A percentile compares a stretch with the other conserved stretches of the same genome.
These are phyloP conservation scores for Drosophila sucinea DNA, from an alignment of 1,140 invertebrate species.

Conservation along the genomic window DNA sequence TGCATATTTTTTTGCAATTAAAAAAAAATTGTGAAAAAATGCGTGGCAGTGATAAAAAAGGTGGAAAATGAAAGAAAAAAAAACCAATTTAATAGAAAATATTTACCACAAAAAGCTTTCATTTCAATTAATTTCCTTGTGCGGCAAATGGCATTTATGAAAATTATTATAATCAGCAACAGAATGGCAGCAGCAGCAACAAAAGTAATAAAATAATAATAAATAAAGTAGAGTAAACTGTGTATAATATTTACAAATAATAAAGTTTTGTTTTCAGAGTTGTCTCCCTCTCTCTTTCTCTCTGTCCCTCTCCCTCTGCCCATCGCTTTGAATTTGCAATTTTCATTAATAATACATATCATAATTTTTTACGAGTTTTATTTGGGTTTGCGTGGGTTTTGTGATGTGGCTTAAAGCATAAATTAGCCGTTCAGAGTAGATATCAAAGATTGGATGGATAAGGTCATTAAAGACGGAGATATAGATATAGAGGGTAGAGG, in stretches of 20 bases:
- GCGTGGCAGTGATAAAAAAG: background rate
- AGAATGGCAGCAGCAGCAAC: constrained; percentile 23
- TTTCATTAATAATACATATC: constrained; percentile 67
- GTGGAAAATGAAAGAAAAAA: constrained; percentile 38
- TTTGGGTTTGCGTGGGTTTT: constrained; percentile 30
- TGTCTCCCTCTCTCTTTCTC: constrained; percentile 10
- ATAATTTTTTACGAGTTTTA: constrained; percentile 60
- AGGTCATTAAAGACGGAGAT: constrained; percentile 28
- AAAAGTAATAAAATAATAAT: constrained; percentile 10
- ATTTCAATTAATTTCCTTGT: constrained; percentile 34
- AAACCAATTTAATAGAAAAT: constrained; percentile 69
- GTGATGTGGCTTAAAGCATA: constrained; percentile 52
- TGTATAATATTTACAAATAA: constrained; percentile 67
- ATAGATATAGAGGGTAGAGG: constrained; percentile 29
- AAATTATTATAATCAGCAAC: constrained; percentile 64
- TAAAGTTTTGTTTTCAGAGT: constrained; percentile 48
- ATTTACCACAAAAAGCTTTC: constrained; percentile 47
- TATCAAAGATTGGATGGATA: constrained; percentile 50
- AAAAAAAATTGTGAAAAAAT: constrained; percentile 19
- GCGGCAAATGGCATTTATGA: constrained; percentile 41
- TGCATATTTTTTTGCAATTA: constrained; percentile 53
- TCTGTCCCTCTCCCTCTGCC: background rate
- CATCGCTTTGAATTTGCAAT: constrained; percentile 58
- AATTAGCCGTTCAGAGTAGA: constrained; percentile 62
- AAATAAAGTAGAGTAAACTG: constrained; percentile 38